Percentiles rank a stretch among this genome's conserved stretches.
Evolutionary conservation across 92 coral and sea anemone species (phyloP).

Genomic region (Paragorgia papillata): DNA sequence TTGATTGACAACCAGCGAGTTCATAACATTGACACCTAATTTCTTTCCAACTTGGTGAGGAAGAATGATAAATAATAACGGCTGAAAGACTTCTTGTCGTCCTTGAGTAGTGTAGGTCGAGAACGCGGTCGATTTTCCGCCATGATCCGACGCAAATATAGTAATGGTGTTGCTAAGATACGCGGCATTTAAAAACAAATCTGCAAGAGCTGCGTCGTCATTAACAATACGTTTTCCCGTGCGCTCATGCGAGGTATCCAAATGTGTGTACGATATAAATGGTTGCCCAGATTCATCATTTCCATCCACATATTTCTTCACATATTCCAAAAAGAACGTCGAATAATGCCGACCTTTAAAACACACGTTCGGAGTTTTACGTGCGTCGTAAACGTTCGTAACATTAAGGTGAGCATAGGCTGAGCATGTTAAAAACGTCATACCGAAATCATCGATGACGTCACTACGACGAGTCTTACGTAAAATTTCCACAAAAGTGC

Average conservation of each 20-base stretch:
- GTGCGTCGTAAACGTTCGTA: constrained; percentile 67
- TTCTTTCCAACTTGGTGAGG: constrained; percentile 72
- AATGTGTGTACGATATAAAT: constrained; percentile 75
- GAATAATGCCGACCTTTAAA: constrained; percentile 71
- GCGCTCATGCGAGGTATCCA: constrained; percentile 83
- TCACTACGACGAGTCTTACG: constrained; percentile 29
- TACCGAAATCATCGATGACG: constrained; percentile 69
- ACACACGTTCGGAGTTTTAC: constrained; percentile 50
- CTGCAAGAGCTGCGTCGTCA: constrained; percentile 23
- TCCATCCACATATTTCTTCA: constrained; percentile 56
- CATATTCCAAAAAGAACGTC: constrained; percentile 69
- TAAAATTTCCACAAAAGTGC: constrained; percentile 36
- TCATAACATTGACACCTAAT: constrained; percentile 69
- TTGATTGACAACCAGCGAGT: constrained; percentile 69
- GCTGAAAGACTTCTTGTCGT: constrained; percentile 65
- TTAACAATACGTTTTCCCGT: constrained; percentile 73
- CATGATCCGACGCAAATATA: constrained; percentile 34
- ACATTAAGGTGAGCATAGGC: constrained; percentile 52
- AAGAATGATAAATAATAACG: constrained; percentile 82
- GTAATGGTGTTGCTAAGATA: constrained; percentile 33
- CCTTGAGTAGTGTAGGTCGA: constrained; percentile 16
- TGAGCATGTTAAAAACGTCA: constrained; percentile 74
- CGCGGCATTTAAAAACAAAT: constrained; percentile 17
- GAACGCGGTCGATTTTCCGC: constrained; percentile 12
- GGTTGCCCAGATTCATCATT: constrained; percentile 58